Percentiles rank a stretch among this genome's conserved stretches.
These are phyloP conservation scores for Gryllus longicercus DNA, from an alignment of 2,888 invertebrate species.

Conservation along the genomic window DNA sequence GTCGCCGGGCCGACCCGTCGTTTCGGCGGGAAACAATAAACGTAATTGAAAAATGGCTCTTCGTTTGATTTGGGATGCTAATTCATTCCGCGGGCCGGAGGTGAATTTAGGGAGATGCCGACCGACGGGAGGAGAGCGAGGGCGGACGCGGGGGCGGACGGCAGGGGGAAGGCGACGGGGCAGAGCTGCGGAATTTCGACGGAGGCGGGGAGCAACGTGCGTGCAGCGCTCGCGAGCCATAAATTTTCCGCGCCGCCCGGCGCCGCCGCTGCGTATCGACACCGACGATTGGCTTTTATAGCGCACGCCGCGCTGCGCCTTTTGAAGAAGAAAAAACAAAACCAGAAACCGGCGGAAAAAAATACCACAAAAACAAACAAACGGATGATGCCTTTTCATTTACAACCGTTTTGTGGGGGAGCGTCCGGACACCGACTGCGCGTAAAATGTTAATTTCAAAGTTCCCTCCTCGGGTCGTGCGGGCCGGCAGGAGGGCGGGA, in stretches of 20 bases:
- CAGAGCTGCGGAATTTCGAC: not conserved
- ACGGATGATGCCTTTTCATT: constrained; percentile 22
- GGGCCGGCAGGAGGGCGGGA: not conserved
- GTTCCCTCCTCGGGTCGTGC: constrained; percentile 20
- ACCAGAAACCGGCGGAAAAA: constrained; percentile 4
- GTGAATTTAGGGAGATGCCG: not conserved
- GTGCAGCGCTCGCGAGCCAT: not conserved
- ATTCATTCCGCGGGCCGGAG: constrained; percentile 9
- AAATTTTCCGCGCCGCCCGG: not conserved
- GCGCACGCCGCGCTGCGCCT: constrained; percentile 4
- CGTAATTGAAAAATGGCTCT: constrained; percentile 17
- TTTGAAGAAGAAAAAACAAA: constrained; percentile 22
- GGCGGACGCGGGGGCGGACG: not conserved
- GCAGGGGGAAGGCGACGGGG: not conserved
- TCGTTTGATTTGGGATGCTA: constrained; percentile 5
- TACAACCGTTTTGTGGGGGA: constrained; percentile 25
- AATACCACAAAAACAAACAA: constrained; percentile 25
- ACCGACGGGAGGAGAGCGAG: not conserved
- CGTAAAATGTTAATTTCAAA: constrained; percentile 24
- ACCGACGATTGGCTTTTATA: constrained; percentile 24
- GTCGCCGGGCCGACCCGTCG: not conserved
- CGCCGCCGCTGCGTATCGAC: constrained; percentile 18
- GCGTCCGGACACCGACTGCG: constrained; percentile 26
- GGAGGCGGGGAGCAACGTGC: not conserved
- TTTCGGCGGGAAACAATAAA: constrained; percentile 17